Conservation (phyloP, 2,797 vertebrate genomes). For the Cryptoblepharus egeriae region DNA sequence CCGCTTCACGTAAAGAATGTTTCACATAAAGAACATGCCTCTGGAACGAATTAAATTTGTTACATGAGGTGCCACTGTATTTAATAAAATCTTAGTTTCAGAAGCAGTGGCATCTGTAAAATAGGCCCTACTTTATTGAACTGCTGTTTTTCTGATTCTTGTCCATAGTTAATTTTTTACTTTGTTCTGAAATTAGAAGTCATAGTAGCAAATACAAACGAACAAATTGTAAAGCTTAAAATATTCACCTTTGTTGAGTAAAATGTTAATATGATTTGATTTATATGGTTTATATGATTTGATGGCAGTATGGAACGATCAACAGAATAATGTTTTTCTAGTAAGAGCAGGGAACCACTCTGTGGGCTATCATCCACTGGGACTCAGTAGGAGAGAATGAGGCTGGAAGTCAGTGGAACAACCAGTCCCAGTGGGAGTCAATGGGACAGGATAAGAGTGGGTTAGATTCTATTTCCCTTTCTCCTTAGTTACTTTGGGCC, state of each 20-base stretch:
- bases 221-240: background rate
- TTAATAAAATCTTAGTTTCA: background rate
- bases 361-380: background rate
- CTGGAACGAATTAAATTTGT: no score
- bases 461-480: background rate
- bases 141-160: background rate
- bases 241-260: background rate
- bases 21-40: no score
- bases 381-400: background rate
- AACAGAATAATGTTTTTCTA: background rate
- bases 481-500: background rate
- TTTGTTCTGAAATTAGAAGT: background rate
- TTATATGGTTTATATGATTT: background rate
- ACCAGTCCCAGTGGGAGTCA: background rate
- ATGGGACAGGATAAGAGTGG: background rate
- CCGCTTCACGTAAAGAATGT: no score
- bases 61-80: no score
- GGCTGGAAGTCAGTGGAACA: no score
- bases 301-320: background rate
- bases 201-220: background rate
- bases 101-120: background rate
- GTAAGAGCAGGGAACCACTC: background rate
- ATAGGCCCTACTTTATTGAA: background rate
- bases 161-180: background rate
- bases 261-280: conserved; percentile 3